These are phyloP conservation scores for Griposia aprilina DNA, from an alignment of 2,888 invertebrate species.

Conservation along the genomic window DNA sequence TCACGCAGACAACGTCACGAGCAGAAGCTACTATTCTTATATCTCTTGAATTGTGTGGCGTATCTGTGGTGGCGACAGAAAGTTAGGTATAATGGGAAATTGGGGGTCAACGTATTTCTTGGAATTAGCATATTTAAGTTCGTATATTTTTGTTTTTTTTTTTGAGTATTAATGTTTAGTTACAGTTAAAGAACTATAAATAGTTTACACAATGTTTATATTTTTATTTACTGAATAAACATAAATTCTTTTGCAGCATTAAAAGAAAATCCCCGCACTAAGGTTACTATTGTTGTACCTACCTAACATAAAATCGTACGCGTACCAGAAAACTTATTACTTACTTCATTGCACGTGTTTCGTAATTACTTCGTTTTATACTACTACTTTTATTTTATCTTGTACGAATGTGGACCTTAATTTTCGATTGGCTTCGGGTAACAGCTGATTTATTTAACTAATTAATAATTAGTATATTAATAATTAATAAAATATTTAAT, in stretches of 20 bases:
- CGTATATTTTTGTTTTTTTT: too few species aligned
- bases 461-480: slow-evolving; percentile 31
- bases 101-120: too few species aligned
- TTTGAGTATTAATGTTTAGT: too few species aligned
- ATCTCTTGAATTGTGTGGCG: too few species aligned
- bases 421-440: neutral
- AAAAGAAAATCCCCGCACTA: neutral
- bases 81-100: too few species aligned
- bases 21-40: too few species aligned
- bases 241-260: too few species aligned
- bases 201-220: too few species aligned
- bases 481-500: too few species aligned
- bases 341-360: neutral
- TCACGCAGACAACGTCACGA: too few species aligned
- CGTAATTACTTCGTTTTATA: neutral
- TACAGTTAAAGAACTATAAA: neutral
- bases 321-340: neutral
- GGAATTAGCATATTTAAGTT: too few species aligned
- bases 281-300: neutral
- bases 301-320: neutral
- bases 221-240: neutral
- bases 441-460: slow-evolving; percentile 15
- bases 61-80: too few species aligned
- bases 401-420: neutral
- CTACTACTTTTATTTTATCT: neutral